Evolutionary conservation across 2,113 vertebrate species (phyloP).

Genomic region (Corythornis vintsioides): DNA sequence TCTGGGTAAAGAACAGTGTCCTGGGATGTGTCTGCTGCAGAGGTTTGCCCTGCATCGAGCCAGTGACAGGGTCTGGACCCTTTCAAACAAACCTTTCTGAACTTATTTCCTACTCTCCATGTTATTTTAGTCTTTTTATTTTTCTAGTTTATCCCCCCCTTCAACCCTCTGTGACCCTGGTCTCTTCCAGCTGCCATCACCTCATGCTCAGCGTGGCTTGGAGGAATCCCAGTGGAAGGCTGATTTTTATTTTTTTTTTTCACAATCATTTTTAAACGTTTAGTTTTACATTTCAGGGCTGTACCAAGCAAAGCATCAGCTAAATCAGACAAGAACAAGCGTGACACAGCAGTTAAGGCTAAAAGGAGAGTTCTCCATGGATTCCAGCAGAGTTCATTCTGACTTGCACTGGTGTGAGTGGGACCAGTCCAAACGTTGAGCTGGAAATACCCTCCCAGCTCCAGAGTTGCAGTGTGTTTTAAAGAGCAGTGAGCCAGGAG

Average conservation of each 20-base stretch:
- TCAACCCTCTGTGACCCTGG: background rate
- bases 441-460: background rate
- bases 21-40: background rate
- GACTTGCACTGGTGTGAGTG: background rate
- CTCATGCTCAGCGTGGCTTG: fast-evolving
- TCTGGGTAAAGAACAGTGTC: background rate
- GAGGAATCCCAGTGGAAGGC: background rate
- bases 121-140: background rate
- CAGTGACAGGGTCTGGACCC: background rate
- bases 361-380: background rate
- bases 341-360: background rate
- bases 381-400: background rate
- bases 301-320: background rate
- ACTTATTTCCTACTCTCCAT: background rate
- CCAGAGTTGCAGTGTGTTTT: background rate
- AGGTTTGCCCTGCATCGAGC: background rate
- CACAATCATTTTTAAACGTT: background rate
- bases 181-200: background rate
- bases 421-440: fast-evolving
- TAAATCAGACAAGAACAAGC: background rate
- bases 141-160: background rate
- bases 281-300: background rate
- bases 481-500: background rate
- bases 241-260: background rate
- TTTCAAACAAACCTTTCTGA: background rate